Evolutionary conservation across 2,113 vertebrate genomes (phyloP).

Genomic region (Rhinoderma darwinii): DNA sequence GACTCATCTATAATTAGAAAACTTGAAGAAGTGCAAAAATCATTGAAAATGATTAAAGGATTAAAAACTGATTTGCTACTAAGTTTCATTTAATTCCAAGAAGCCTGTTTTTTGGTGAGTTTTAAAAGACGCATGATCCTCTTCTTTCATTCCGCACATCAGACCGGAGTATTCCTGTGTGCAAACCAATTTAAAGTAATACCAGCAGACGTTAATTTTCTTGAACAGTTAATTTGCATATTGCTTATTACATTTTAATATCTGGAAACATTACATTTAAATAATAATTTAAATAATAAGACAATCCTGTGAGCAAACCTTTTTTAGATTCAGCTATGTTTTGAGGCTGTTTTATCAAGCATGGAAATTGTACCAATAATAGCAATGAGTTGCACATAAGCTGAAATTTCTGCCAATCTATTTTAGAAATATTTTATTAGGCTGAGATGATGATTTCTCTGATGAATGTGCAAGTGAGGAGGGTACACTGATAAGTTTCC

Average conservation of each 20-base stretch:
- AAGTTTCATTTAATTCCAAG: not conserved
- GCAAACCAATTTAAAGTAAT: slow-evolving; percentile 38
- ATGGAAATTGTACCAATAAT: slow-evolving; percentile 46
- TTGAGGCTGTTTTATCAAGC: slow-evolving; percentile 43
- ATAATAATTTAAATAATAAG: slow-evolving; percentile 51
- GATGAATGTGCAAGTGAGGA: slow-evolving; percentile 23
- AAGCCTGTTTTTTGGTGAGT: not conserved
- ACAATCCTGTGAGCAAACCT: slow-evolving; percentile 26
- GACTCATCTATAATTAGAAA: not conserved
- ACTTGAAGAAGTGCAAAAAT: not conserved
- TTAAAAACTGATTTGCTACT: slow-evolving; percentile 16
- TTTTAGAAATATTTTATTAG: slow-evolving; percentile 34
- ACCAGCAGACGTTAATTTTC: slow-evolving; percentile 33
- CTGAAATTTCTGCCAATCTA: slow-evolving; percentile 41
- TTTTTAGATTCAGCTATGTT: slow-evolving; percentile 3
- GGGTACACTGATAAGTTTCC: not conserved
- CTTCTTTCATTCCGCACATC: not conserved
- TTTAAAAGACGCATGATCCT: not conserved
- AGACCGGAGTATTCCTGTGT: not conserved
- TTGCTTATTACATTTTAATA: slow-evolving; percentile 52
- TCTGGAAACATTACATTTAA: slow-evolving; percentile 47
- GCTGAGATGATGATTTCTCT: slow-evolving; percentile 10
- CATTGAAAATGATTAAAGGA: slow-evolving; percentile 6
- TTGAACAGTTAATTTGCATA: slow-evolving; percentile 29
- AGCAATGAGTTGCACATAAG: slow-evolving; percentile 16